Evolutionary conservation across 2,113 vertebrate genomes (phyloP), one percentile per base, ranked within the genome.

Genomic region (human): DNA sequence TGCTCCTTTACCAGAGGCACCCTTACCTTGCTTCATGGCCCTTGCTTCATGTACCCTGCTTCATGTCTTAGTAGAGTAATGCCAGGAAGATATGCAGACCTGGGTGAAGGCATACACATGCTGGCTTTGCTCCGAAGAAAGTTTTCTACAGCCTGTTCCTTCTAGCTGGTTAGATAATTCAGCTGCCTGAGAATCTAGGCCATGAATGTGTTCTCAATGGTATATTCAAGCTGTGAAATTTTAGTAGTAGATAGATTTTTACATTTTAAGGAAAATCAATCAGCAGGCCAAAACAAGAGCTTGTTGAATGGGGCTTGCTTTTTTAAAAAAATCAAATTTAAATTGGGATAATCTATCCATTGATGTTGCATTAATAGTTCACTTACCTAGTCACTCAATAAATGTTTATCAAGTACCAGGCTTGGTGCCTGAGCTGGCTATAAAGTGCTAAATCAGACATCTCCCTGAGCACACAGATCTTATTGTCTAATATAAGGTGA

Each of bases 251-350:
- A 40, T 90, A 92, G 52, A 68, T 73, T 75, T 78, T 94, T 89
- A 75, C 2, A 84, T 87, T 93, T 93, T 87, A 70, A 90, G 57
- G 90, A 95, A 87, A 95, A 90, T 90, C 59, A 72, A 25, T 43
- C 76, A 94, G 61, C 76, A 88, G 61, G 11, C 38, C n/a, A 73
- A 93, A 32, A 84, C 68, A 57, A 84, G n/a, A 93, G n/a, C 66
- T 38, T 93, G 32, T 13, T 85, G 23, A 70, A 52, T 40, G 35
- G 22, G 59, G 45, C 43, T 79, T 52, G 55, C 8, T 43, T 85
- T 79, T 76, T 84, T 14, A 64, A 61, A 61, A 64, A 64, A 32
- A 14, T 61, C 32, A 70, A 64, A 70, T 92, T 96, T 97, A 82
- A 90, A 3, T 45, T 78, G 66, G 22, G 38, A 22, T 55, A 86